Conservation (phyloP, 2,797 vertebrate species). For the Poeciliopsis turneri region DNA sequence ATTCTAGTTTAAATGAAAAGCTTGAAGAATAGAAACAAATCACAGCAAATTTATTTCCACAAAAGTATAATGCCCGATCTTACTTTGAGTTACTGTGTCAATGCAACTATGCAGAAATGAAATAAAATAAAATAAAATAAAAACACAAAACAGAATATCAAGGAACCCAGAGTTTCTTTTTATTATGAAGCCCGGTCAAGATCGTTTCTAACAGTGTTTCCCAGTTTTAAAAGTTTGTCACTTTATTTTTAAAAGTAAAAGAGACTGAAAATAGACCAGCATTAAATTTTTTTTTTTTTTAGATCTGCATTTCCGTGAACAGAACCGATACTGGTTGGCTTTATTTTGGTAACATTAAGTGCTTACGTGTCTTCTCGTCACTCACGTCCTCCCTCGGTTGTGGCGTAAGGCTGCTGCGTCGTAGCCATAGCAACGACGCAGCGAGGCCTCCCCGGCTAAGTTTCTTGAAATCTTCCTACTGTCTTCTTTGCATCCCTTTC, state of each 20-base stretch:
- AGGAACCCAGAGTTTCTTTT: too few relatives aligned
- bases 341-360: constrained; percentile 48
- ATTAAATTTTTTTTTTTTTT: too few relatives aligned
- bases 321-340: neutral
- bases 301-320: neutral
- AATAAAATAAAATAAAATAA: too few relatives aligned
- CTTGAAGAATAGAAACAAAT: neutral
- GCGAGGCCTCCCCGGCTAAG: neutral
- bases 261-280: neutral
- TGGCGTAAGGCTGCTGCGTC: constrained; percentile 20
- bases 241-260: neutral
- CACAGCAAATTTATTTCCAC: neutral
- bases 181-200: neutral
- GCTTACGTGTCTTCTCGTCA: neutral
- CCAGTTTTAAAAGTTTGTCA: neutral
- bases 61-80: neutral
- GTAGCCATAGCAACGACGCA: constrained; percentile 65
- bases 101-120: neutral
- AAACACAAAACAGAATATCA: too few relatives aligned
- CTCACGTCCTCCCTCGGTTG: neutral
- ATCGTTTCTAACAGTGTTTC: neutral
- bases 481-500: neutral
- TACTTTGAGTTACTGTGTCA: neutral
- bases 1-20: neutral
- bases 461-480: neutral